Evolutionary conservation across 92 coral and sea anemone genomes (phyloP).

Genomic region (Phymanthus crucifer): DNA sequence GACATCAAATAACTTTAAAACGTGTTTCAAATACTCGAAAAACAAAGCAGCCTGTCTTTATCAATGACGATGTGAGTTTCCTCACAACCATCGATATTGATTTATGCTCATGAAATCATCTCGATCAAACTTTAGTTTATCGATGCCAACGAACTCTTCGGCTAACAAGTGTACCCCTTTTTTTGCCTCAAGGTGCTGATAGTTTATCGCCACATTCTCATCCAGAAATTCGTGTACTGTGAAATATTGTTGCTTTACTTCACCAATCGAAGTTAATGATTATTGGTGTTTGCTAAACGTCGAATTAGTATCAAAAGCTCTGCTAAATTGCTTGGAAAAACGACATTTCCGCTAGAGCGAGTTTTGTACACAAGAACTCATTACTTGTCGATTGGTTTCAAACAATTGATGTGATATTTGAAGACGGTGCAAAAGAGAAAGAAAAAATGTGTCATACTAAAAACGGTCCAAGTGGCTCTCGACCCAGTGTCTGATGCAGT

Average conservation of each 20-base stretch:
- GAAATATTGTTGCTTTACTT: conserved; percentile 6
- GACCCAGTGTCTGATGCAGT: neutral
- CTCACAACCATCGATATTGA: neutral
- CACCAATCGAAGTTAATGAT: conserved; percentile 29
- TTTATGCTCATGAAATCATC: neutral
- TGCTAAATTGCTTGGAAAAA: conserved; percentile 35
- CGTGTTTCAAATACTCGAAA: conserved; percentile 10
- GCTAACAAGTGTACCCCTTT: neutral
- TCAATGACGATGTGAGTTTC: neutral
- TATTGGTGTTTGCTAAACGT: conserved; percentile 44
- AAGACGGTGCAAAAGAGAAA: neutral
- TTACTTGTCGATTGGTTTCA: conserved; percentile 24
- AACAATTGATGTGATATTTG: conserved; percentile 10
- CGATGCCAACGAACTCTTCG: neutral
- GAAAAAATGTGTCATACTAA: conserved; percentile 6
- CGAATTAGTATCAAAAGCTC: conserved; percentile 41
- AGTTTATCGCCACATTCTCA: neutral
- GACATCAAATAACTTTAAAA: neutral
- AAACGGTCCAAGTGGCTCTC: conserved; percentile 15
- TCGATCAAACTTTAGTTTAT: neutral
- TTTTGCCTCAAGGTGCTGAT: neutral
- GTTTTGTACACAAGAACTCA: conserved; percentile 31
- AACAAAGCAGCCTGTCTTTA: conserved; percentile 1
- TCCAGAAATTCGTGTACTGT: neutral
- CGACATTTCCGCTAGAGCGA: conserved; percentile 29